Conservation (phyloP, 2,797 vertebrate genomes). For the Syncerus caffer region DNA sequence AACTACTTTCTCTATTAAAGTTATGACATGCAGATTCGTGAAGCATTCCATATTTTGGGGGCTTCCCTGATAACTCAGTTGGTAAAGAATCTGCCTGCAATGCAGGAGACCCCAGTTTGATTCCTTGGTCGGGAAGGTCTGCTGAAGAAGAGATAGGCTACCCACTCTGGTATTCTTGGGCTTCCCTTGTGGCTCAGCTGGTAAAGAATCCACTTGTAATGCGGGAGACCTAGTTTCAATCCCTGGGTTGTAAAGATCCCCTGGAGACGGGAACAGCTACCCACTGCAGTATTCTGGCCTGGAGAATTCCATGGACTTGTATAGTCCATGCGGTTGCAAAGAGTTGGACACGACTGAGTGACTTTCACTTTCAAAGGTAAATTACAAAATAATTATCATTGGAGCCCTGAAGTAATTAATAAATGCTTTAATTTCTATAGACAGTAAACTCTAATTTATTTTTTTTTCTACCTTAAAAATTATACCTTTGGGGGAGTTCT, state of each 20-base stretch:
- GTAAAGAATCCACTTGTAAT: not conserved
- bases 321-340: not conserved
- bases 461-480: conserved; percentile 1
- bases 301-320: not conserved
- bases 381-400: not conserved
- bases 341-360: not conserved
- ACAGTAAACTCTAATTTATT: not conserved
- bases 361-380: not conserved
- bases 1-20: not conserved
- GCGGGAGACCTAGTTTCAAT: not conserved
- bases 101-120: not conserved
- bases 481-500: not conserved
- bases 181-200: not conserved
- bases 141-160: not conserved
- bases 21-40: not conserved
- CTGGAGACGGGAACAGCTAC: not conserved
- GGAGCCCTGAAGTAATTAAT: not conserved
- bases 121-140: not conserved
- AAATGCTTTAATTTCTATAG: not conserved
- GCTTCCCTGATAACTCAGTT: not conserved
- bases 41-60: not conserved
- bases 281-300: not conserved
- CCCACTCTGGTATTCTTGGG: not conserved
- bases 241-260: not conserved
- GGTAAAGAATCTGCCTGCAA: not conserved